phyloP scores from a whole-genome alignment of 1,140 invertebrate species.

The Solenopsis fugax region DNA sequence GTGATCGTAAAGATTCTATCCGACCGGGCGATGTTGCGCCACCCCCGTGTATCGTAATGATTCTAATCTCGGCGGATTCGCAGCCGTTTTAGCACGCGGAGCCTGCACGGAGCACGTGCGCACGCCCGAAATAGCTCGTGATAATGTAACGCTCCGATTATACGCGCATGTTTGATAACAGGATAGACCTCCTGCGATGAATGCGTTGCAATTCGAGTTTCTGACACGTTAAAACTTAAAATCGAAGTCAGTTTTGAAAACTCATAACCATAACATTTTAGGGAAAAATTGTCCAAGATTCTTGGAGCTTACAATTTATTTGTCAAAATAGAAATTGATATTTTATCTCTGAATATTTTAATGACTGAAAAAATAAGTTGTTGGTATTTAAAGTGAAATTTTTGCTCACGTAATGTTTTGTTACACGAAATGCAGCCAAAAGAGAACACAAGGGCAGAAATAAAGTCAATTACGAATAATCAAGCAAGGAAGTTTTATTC shows the following conservation, averaged over 20 bases:
- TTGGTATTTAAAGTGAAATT: not conserved
- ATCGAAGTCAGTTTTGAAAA: not conserved
- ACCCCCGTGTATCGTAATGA: constrained; percentile 58
- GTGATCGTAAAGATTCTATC: constrained; percentile 74
- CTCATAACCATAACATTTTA: not conserved
- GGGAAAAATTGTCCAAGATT: not conserved
- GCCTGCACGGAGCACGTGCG: constrained; percentile 14
- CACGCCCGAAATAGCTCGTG: constrained; percentile 38
- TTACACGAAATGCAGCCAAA: constrained; percentile 37
- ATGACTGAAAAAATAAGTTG: not conserved
- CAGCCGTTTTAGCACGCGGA: constrained; percentile 26
- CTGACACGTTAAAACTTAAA: not conserved
- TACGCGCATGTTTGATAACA: not conserved
- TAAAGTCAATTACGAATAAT: not conserved
- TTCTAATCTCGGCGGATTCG: constrained; percentile 67
- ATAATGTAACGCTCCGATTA: constrained; percentile 44
- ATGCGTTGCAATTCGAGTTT: not conserved
- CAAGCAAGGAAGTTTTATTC: not conserved
- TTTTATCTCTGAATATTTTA: not conserved
- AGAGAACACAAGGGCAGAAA: not conserved
- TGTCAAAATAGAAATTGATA: not conserved
- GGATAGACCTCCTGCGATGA: not conserved
- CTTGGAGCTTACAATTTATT: not conserved
- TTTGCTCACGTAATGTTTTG: not conserved
- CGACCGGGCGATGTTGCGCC: constrained; percentile 12